phyloP scores from a whole-genome alignment of 2,113 vertebrate species.

The Pterocles orientalis region DNA sequence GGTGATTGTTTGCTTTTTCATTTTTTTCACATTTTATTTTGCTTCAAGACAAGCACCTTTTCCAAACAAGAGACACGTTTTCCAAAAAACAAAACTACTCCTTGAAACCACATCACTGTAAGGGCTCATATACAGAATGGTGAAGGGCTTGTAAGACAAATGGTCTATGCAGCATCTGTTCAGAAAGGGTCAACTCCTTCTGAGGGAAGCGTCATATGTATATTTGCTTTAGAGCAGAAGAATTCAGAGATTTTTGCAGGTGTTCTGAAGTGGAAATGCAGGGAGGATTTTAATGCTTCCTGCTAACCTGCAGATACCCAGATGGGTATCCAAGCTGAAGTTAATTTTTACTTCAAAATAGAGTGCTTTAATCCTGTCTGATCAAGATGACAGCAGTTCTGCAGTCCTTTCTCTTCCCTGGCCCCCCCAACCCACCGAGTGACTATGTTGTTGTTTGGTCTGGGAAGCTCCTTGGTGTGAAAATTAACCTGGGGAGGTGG shows the following conservation, averaged over 20 bases:
- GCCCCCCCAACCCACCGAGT: fast-evolving
- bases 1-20: neutral
- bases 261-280: neutral
- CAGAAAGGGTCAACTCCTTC: neutral
- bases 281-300: neutral
- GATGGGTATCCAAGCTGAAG: fast-evolving
- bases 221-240: neutral
- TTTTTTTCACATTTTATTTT: neutral
- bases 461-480: neutral
- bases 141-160: neutral
- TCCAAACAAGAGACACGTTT: neutral
- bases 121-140: neutral
- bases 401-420: neutral
- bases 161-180: neutral
- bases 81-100: neutral
- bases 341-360: neutral
- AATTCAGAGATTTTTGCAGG: neutral
- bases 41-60: no score
- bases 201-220: fast-evolving
- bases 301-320: neutral
- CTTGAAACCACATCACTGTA: neutral
- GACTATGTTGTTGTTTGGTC: neutral
- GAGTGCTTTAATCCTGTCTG: neutral
- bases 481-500: neutral
- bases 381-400: neutral